Evolutionary conservation across 37 sponge, comb jelly and placozoan genomes (phyloP), one percentile per base, ranked within the genome.

Genomic region (Aplysina aerophoba): DNA sequence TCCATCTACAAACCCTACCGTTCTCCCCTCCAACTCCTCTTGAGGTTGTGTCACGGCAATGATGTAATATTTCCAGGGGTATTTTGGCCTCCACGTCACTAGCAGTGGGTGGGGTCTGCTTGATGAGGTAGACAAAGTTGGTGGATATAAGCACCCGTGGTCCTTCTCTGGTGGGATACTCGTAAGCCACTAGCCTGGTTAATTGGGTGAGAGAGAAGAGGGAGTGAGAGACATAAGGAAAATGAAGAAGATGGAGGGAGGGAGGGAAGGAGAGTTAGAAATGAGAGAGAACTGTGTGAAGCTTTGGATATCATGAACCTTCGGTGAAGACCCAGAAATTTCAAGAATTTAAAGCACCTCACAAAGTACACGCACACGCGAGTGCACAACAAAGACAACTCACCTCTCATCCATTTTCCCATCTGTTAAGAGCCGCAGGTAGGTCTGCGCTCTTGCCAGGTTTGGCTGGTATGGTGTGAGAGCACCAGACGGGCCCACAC

Each of bases 371-470:
- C 35, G 4, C 61, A 20, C 38, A 59, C 37, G 3, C 50, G 63
- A 22, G 27, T 15, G 4, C 16, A 54, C 24, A 28, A 55, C 28
- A 73, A n/a, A n/a, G n/a, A n/a, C n/a, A n/a, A 58, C 78, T 64
- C 81, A 92, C 94, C 79, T 88, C 74, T 93, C 94, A 75, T 62
- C 40, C 0, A 59, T 17, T 25, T 91, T 59, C 15, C 92, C 90
- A 53, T 92, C 92, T 25, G 53, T 91, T 79, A 96, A 87, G 53
- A 88, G 55, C 31, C 87, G 66, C 21, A 97, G 82, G 55, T 89
- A 92, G 31, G 92, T 85, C 84, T 89, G 92, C 15, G 95, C 97
- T 40, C 83, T 83, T 21, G 97, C 95, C 67, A 85, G 82, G 38
- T 72, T 31, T 0, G 21, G 36, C 35, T 93, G 87, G 81, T 92